Evolutionary conservation across 2,113 vertebrate genomes (phyloP).

Genomic region (Macroglossus sobrinus): DNA sequence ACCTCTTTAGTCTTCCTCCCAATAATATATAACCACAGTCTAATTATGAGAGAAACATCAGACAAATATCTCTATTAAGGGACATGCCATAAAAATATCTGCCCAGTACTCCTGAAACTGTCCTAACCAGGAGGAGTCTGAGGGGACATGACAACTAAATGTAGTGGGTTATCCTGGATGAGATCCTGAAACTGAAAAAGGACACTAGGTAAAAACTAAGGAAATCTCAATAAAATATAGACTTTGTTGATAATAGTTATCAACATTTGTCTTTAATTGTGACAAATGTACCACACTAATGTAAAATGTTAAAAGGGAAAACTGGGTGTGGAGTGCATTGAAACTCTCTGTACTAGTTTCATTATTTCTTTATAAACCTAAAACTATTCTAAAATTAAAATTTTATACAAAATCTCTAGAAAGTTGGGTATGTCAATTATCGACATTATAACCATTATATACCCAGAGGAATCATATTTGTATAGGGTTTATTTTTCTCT

Average conservation of each 20-base stretch:
- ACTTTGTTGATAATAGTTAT: neutral
- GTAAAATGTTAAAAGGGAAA: neutral
- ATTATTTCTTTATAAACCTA: neutral
- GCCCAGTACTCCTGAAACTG: neutral
- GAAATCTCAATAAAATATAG: neutral
- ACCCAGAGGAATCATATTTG: neutral
- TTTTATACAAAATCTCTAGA: neutral
- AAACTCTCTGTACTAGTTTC: neutral
- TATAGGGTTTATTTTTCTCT: neutral
- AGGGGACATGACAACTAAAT: neutral
- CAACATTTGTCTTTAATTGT: neutral
- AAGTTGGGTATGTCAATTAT: neutral
- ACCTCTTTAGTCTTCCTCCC: neutral
- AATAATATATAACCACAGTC: neutral
- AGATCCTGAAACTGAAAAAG: neutral
- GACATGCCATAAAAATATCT: neutral
- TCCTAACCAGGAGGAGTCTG: neutral
- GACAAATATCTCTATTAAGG: neutral
- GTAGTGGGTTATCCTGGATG: rapidly evolving
- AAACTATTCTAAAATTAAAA: neutral
- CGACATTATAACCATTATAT: neutral
- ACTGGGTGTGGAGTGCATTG: neutral
- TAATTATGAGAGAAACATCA: neutral
- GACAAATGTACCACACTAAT: neutral
- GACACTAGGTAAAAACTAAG: neutral